Conservation (phyloP, 2,888 invertebrate genomes). For the Sisyra nigra region DNA sequence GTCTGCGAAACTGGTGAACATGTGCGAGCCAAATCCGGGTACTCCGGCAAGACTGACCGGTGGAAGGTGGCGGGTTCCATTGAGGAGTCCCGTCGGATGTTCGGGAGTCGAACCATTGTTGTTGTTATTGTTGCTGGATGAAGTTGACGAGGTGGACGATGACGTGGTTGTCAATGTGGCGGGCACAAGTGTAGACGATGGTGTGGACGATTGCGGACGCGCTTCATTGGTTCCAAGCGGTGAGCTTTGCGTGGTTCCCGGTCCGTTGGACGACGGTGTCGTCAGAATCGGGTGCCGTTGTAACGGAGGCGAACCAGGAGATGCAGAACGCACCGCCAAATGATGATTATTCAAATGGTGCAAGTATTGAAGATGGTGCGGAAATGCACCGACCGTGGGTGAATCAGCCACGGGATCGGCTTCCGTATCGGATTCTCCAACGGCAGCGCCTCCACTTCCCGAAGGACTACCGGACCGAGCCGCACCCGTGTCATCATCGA, state of each 20-base stretch:
- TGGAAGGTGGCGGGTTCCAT: not conserved
- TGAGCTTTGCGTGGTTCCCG: not conserved
- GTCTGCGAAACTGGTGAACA: conserved; percentile 44
- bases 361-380: not conserved
- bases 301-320: not conserved
- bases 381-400: not conserved
- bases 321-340: not conserved
- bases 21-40: conserved; percentile 43
- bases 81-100: not conserved
- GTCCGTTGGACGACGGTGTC: not conserved
- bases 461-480: not conserved
- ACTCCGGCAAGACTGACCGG: conserved; percentile 8
- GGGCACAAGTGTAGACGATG: conserved; percentile 22
- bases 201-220: conserved; percentile 28
- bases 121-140: not conserved
- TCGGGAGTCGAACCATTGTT: not conserved
- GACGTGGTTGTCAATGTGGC: conserved; percentile 13
- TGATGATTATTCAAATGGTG: not conserved
- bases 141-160: not conserved
- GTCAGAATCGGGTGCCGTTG: not conserved
- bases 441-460: not conserved
- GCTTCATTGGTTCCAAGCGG: conserved; percentile 19
- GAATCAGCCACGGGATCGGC: not conserved
- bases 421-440: too few species aligned
- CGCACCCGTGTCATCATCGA: conserved; percentile 5